These are phyloP conservation scores for Dynastes maya DNA, from an alignment of 2,888 invertebrate genomes.

Conservation along the genomic window DNA sequence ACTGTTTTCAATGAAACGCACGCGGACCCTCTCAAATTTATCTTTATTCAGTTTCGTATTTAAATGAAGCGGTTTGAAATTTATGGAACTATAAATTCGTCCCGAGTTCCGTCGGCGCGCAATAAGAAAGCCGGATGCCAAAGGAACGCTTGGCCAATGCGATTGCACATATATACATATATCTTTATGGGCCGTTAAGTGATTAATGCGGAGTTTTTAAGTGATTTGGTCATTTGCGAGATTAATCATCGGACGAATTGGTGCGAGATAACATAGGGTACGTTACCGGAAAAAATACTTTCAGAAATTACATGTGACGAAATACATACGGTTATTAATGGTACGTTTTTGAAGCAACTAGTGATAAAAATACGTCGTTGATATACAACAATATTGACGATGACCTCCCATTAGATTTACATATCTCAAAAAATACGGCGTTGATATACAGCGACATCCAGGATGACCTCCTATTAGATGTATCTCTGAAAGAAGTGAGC, in stretches of 20 bases:
- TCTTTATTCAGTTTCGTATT: slow-evolving; percentile 52
- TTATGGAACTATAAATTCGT: slow-evolving; percentile 52
- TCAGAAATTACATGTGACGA: no score
- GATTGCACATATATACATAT: slow-evolving; percentile 13
- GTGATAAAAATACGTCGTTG: no score
- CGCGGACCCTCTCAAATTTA: slow-evolving; percentile 51
- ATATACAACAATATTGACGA: no score
- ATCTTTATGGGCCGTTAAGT: slow-evolving; percentile 24
- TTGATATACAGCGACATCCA: no score
- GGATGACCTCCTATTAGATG: no score
- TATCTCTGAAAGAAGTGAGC: no score
- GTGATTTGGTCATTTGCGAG: slow-evolving; percentile 11
- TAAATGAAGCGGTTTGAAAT: slow-evolving; percentile 52
- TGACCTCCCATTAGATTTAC: no score
- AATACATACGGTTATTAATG: no score
- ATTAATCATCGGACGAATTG: not conserved
- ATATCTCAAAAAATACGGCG: no score
- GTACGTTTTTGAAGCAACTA: no score
- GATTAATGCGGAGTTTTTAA: slow-evolving; percentile 29
- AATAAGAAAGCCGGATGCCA: slow-evolving; percentile 33
- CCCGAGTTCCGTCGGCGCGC: slow-evolving; percentile 19
- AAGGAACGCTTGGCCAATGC: not conserved
- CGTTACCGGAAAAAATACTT: no score
- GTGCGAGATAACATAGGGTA: no score
- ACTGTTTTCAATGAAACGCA: slow-evolving; percentile 55